A percentile compares a stretch with the other conserved stretches of the same genome.
phyloP scores from a whole-genome alignment of 2,113 vertebrate species.

The Pelodiscus sinensis region DNA sequence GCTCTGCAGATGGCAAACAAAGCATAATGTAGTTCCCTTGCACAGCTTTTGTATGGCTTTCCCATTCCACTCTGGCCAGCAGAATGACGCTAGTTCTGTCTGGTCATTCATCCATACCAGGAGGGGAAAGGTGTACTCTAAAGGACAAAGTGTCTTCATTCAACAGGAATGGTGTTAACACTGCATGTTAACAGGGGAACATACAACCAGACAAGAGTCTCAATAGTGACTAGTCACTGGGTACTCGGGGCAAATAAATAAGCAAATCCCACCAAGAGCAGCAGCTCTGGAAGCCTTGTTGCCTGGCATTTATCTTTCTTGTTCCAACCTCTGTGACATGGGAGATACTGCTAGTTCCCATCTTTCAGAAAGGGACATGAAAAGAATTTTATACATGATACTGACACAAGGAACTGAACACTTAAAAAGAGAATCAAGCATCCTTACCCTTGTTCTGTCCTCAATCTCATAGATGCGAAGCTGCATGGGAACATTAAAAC shows the following conservation, averaged over 20 bases:
- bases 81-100: background rate
- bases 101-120: background rate
- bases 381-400: conserved; percentile 20
- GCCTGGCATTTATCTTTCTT: conserved; percentile 42
- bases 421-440: conserved; percentile 48
- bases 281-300: conserved; percentile 10
- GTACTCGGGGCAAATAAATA: conserved; percentile 1
- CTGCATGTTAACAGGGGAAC: conserved; percentile 6
- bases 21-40: background rate
- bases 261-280: conserved; percentile 45
- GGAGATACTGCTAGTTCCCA: conserved; percentile 16
- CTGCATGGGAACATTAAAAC: conserved; percentile 99
- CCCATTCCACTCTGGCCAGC: background rate
- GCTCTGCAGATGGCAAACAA: background rate
- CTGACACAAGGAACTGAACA: conserved; percentile 23
- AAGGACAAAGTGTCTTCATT: background rate
- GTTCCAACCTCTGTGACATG: conserved; percentile 9
- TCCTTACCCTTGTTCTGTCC: conserved; percentile 94
- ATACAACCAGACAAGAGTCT: conserved; percentile 41
- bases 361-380: background rate
- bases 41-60: background rate
- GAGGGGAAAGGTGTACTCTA: background rate
- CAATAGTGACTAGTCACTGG: conserved; percentile 18
- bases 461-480: conserved; percentile 96
- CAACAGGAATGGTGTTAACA: conserved; percentile 14